Percentiles rank a stretch among this genome's conserved stretches.
Conservation (phyloP, 2,113 vertebrate genomes). For the Falcunculus frontatus region DNA sequence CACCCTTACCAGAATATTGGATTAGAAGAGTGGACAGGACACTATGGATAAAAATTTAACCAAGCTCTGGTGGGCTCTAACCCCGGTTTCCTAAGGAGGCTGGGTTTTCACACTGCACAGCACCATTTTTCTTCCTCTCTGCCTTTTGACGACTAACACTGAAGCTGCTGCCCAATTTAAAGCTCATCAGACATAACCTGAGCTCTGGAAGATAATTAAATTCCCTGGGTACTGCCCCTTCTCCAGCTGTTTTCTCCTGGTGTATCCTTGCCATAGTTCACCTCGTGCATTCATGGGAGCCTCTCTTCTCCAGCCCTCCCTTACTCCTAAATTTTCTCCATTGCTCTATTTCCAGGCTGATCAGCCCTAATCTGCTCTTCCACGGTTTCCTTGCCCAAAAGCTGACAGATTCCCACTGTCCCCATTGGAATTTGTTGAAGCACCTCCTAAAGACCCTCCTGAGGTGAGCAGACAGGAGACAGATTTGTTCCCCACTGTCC, state of each 20-base stretch:
- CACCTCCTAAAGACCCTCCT: background rate
- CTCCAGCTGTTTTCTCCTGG: background rate
- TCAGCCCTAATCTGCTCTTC: background rate
- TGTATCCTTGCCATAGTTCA: background rate
- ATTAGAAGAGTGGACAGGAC: background rate
- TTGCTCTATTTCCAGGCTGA: background rate
- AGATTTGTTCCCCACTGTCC: background rate
- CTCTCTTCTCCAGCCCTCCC: background rate
- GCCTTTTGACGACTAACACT: background rate
- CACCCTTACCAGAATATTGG: background rate
- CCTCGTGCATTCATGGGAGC: background rate
- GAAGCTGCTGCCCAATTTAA: background rate
- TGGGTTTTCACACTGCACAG: background rate
- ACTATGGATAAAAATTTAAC: background rate
- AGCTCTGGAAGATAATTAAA: background rate
- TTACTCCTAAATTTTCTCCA: background rate
- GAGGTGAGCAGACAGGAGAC: background rate
- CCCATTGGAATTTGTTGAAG: background rate
- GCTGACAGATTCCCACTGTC: background rate
- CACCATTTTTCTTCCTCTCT: background rate
- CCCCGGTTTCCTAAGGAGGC: background rate
- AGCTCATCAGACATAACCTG: background rate
- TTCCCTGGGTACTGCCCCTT: background rate
- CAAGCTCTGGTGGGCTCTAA: background rate
- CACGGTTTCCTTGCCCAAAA: background rate